Evolutionary conservation across 2,797 vertebrate genomes (phyloP).

Genomic region (Enteromius fasciolatus): DNA sequence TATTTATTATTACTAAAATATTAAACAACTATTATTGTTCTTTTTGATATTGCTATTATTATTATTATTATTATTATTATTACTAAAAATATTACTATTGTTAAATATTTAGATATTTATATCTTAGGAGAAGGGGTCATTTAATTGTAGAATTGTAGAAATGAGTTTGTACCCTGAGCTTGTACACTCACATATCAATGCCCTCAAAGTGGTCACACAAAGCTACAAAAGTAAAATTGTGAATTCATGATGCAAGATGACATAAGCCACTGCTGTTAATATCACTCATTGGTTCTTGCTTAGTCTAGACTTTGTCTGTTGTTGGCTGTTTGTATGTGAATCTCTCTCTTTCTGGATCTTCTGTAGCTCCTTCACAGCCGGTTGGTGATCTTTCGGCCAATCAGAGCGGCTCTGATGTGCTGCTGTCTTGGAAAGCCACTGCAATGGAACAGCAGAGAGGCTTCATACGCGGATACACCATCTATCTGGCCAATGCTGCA

Average conservation of each 20-base stretch:
- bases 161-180: background rate
- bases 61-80: background rate
- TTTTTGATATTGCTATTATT: too few relatives aligned
- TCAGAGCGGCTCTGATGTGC: slow-evolving; percentile 66
- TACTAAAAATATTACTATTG: background rate
- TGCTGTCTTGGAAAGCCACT: slow-evolving; percentile 73
- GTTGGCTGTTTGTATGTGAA: background rate
- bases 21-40: too few relatives aligned
- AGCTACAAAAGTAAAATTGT: background rate
- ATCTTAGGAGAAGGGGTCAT: too few relatives aligned
- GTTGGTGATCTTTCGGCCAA: slow-evolving; percentile 58
- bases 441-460: slow-evolving; percentile 67
- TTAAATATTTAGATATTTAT: background rate
- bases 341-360: background rate
- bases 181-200: background rate
- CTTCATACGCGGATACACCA: slow-evolving; percentile 74
- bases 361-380: slow-evolving; percentile 67
- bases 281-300: too few relatives aligned
- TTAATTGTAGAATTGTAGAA: background rate
- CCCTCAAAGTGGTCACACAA: background rate
- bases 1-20: background rate
- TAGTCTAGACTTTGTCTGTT: background rate
- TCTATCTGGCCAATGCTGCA: slow-evolving; percentile 70
- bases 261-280: background rate
- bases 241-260: background rate